Percentiles rank a stretch among this genome's conserved stretches.
These are phyloP conservation scores for Anguilla marmorata DNA, from an alignment of 2,797 vertebrate species.

Conservation along the genomic window DNA sequence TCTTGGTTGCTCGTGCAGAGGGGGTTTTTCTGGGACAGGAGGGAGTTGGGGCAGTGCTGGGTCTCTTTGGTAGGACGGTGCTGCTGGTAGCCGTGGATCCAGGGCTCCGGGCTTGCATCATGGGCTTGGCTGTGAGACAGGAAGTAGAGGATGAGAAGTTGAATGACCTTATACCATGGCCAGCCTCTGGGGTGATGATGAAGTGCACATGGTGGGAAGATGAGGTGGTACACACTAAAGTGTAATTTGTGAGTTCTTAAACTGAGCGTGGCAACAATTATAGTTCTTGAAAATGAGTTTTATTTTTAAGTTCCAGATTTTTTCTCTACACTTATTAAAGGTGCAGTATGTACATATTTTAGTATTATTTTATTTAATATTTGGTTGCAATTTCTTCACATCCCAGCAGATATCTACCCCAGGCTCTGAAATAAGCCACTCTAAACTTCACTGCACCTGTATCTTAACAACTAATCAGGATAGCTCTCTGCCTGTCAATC, in stretches of 20 bases:
- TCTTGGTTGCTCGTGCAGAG: conserved; percentile 70
- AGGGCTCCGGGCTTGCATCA: conserved; percentile 81
- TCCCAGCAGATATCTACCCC: too few species aligned
- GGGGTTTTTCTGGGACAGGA: conserved; percentile 82
- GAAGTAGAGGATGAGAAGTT: background rate
- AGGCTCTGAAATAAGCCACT: too few species aligned
- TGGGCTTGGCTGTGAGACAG: conserved; percentile 77
- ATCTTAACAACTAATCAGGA: too few species aligned
- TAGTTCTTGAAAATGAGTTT: background rate
- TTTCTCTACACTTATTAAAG: too few species aligned
- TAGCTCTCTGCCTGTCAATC: too few species aligned
- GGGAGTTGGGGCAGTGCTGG: conserved; percentile 79
- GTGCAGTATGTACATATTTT: too few species aligned
- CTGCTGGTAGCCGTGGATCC: conserved; percentile 74
- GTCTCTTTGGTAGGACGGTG: conserved; percentile 83
- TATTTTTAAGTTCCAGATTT: too few species aligned
- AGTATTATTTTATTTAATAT: too few species aligned
- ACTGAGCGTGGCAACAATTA: background rate
- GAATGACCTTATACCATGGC: background rate
- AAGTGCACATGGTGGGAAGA: conserved; percentile 26
- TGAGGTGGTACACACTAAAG: background rate
- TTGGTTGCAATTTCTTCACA: too few species aligned
- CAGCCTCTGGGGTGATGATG: background rate
- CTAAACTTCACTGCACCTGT: too few species aligned
- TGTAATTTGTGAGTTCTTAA: background rate